Evolutionary conservation across 2,113 vertebrate genomes (phyloP).

Genomic region (Saimiri boliviensis): DNA sequence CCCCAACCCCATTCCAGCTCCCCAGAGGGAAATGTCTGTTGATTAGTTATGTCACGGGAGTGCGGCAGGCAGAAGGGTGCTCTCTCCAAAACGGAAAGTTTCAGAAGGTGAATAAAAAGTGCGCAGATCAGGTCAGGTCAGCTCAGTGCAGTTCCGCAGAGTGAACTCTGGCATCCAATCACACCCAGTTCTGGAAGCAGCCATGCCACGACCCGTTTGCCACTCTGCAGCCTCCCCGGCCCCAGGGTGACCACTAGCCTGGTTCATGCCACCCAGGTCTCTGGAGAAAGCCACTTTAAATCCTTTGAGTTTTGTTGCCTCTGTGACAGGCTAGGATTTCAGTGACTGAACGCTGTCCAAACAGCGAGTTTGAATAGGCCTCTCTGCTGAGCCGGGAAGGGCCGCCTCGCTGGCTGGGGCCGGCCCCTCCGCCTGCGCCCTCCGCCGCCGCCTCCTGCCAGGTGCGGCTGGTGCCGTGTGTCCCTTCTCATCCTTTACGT

Average conservation of each 20-base stretch:
- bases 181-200: not conserved
- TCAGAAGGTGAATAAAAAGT: too few species aligned
- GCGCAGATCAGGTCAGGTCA: accelerated
- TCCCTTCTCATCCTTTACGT: not conserved
- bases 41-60: not conserved
- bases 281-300: not conserved
- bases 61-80: too few species aligned
- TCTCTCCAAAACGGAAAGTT: too few species aligned
- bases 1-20: not conserved
- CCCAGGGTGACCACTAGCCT: accelerated
- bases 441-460: not conserved
- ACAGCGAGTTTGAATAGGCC: not conserved
- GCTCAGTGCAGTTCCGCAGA: not conserved
- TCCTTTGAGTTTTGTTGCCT: not conserved
- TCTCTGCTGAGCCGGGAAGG: not conserved
- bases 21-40: not conserved
- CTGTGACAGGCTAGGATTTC: not conserved
- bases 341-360: not conserved
- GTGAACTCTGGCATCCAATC: accelerated
- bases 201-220: not conserved
- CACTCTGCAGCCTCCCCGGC: too few species aligned
- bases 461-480: not conserved
- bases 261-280: not conserved
- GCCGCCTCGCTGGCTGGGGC: not conserved
- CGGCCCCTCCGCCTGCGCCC: not conserved